Conservation (phyloP, 2,113 vertebrate genomes). For the Natator depressus region DNA sequence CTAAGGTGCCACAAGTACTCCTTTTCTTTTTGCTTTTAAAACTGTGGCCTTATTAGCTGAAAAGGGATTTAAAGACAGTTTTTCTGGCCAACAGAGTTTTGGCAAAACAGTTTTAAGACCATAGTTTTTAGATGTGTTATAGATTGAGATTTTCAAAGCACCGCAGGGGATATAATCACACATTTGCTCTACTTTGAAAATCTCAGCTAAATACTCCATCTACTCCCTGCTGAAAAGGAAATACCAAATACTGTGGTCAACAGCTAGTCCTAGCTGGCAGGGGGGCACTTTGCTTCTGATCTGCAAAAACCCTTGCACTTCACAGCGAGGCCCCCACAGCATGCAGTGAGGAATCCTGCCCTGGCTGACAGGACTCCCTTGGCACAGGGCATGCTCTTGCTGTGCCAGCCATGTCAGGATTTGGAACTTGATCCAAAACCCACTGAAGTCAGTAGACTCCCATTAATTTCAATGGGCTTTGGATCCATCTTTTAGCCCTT, state of each 20-base stretch:
- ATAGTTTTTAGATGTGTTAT: neutral
- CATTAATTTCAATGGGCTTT: accelerated
- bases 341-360: accelerated
- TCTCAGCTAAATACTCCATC: neutral
- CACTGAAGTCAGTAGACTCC: accelerated
- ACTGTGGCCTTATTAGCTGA: neutral
- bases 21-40: neutral
- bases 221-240: neutral
- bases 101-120: neutral
- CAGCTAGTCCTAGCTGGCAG: accelerated
- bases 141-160: neutral
- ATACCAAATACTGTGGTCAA: accelerated
- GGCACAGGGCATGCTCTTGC: neutral
- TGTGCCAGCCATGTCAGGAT: neutral
- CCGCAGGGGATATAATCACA: accelerated
- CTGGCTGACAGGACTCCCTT: neutral
- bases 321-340: accelerated
- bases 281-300: accelerated
- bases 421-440: accelerated
- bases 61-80: neutral
- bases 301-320: neutral
- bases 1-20: too few species aligned
- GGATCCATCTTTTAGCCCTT: neutral
- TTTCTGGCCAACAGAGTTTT: neutral
- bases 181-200: neutral